Evolutionary conservation across 2,113 vertebrate genomes (phyloP), one percentile per base, ranked within the genome.

Genomic region (Hiodon alosoides): DNA sequence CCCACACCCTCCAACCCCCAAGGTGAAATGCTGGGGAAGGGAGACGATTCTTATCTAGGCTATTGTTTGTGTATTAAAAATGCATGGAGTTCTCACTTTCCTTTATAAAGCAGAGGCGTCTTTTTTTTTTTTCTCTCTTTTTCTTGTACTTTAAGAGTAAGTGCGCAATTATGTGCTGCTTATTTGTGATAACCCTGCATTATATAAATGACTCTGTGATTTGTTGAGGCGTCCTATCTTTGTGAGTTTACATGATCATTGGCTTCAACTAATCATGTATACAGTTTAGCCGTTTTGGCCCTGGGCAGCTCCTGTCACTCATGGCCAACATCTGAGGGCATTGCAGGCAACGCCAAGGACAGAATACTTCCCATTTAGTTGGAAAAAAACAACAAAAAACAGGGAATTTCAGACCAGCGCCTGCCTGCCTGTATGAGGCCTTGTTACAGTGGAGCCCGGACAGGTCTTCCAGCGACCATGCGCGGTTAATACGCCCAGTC

Each of bases 1-100:
- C 51, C 62, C 17, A 13, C 31, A 72, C 70, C 73, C 73, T 79
- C 83, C 79, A 82, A 50, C 73, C 73, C 79, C 83, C 78, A 83
- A 85, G 79, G 77, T 86, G 80, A 87, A 80, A 72, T 75, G 48
- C 73, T 47, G 65, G 55, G 75, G 73, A 67, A 31, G 16, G 80
- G 72, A 7, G 50, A 6, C 5, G 50, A 60, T 51, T 64, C n/a
- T 6, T 17, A 47, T 71, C 50, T 50, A 8, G 46, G 52, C 71
- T 46, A 65, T 76, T 11, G 31, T 62, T 60, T 72, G 55, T 47
- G 2, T 13, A 72, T 14, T 62, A 53, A 61, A 61, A 9, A 54
- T 6, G 54, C 54, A 48, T 57, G 2, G 13, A 47, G 9, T 55
- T 8, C 46, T 7, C 16, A 13, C 4, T 9, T 53, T 16, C 17